Evolutionary conservation across 2,888 invertebrate species (phyloP).

Genomic region (Gastracanthus pulcherrimus): DNA sequence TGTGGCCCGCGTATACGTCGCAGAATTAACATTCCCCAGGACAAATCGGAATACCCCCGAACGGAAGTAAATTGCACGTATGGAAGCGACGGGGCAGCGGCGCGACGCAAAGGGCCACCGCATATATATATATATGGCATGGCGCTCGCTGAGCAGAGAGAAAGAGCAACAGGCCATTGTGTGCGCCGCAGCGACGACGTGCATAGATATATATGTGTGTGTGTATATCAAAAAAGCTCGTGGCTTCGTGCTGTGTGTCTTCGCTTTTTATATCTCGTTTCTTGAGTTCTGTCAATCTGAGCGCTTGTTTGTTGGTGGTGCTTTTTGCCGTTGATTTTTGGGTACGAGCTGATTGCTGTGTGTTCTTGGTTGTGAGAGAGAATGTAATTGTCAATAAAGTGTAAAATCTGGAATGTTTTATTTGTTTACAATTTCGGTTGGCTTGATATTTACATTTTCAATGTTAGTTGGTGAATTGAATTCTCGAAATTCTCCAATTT

Average conservation of each 20-base stretch:
- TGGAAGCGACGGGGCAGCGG: conserved; percentile 1
- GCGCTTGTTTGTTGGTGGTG: not conserved
- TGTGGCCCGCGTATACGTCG: not conserved
- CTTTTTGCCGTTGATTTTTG: not conserved
- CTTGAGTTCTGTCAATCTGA: not conserved
- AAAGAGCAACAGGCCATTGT: conserved; percentile 55
- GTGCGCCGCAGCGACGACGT: not conserved
- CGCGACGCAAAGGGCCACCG: not conserved
- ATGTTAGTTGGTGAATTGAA: too few species aligned
- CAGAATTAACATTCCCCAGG: conserved; percentile 13
- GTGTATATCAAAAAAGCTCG: conserved; percentile 29
- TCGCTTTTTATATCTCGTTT: conserved; percentile 15
- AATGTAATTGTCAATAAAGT: too few species aligned
- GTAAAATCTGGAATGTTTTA: too few species aligned
- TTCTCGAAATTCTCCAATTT: too few species aligned
- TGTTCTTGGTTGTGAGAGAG: too few species aligned
- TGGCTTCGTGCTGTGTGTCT: not conserved
- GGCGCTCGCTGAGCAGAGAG: too few species aligned
- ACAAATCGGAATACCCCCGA: not conserved
- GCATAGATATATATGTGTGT: not conserved
- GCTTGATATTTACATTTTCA: too few species aligned
- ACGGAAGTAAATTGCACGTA: conserved; percentile 32
- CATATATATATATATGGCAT: not conserved
- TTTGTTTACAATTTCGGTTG: too few species aligned
- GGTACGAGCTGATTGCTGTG: too few species aligned